phyloP scores from a whole-genome alignment of 2,113 vertebrate species.

The Perca fluviatilis region DNA sequence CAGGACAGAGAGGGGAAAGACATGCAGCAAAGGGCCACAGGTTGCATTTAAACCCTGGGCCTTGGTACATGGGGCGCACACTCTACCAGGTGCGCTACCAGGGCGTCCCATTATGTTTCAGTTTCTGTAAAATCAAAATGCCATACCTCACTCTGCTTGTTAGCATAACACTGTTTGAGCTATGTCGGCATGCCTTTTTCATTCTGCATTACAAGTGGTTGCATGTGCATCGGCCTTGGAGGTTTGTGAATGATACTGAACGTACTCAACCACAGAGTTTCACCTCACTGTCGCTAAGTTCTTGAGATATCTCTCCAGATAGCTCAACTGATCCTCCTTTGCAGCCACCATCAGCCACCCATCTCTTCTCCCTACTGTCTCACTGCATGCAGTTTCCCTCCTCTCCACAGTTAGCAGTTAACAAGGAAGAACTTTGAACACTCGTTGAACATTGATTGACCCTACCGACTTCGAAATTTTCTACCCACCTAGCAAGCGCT shows the following conservation, averaged over 20 bases:
- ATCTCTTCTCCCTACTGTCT: slow-evolving; percentile 6
- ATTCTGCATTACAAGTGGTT: background rate
- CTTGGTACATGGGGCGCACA: too few species aligned
- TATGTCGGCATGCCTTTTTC: background rate
- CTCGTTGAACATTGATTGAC: slow-evolving; percentile 30
- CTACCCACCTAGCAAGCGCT: background rate
- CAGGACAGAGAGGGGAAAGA: too few species aligned
- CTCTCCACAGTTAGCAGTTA: slow-evolving; percentile 4
- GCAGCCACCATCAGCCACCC: background rate
- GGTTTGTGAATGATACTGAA: slow-evolving; percentile 20
- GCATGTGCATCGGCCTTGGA: slow-evolving; percentile 25
- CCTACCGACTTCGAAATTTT: slow-evolving; percentile 13
- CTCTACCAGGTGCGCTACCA: too few species aligned
- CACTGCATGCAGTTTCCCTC: slow-evolving; percentile 2
- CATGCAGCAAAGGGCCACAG: too few species aligned
- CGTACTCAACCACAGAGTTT: background rate
- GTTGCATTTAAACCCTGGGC: too few species aligned
- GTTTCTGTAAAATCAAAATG: background rate
- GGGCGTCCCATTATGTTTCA: background rate
- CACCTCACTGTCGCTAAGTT: slow-evolving; percentile 1
- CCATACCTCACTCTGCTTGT: background rate
- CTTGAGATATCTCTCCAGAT: slow-evolving; percentile 17
- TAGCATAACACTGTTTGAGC: background rate
- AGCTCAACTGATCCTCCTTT: slow-evolving; percentile 18
- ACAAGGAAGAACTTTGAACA: slow-evolving; percentile 16